A percentile compares a stretch with the other conserved stretches of the same genome.
phyloP scores from a whole-genome alignment of 1,140 invertebrate species.

The Paralvinella palmiformis region DNA sequence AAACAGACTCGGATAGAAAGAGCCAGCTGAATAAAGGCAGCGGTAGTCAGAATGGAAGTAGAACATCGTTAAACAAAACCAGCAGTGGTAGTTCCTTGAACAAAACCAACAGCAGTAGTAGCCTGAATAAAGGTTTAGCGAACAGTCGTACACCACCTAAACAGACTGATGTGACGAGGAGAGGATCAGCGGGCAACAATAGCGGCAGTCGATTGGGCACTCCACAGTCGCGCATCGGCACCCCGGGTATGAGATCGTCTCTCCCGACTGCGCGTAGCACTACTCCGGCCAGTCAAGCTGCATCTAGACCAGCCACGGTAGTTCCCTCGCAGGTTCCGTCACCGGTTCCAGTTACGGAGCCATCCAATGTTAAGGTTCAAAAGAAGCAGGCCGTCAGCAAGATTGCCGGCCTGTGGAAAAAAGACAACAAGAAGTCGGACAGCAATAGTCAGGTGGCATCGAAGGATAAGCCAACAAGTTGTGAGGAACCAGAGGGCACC shows the following conservation, averaged over 20 bases:
- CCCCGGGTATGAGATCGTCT: no score
- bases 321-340: no score
- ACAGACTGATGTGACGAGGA: constrained; percentile 19
- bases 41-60: constrained; percentile 25
- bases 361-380: constrained; percentile 19
- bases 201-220: constrained; percentile 9
- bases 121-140: constrained; percentile 17
- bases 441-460: not conserved
- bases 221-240: no score
- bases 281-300: not conserved
- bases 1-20: not conserved
- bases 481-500: not conserved
- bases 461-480: not conserved
- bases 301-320: not conserved
- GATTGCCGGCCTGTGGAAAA: constrained; percentile 83
- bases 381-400: constrained; percentile 73
- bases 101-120: constrained; percentile 19
- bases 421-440: constrained; percentile 48
- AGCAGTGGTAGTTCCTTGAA: constrained; percentile 22
- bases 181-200: constrained; percentile 17
- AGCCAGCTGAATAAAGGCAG: constrained; percentile 25
- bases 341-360: no score
- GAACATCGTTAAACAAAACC: constrained; percentile 23
- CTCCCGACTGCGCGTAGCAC: not conserved
- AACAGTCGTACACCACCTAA: constrained; percentile 22